Conservation (phyloP, 23 tunicate species). For the Trididemnum nubilum region DNA sequence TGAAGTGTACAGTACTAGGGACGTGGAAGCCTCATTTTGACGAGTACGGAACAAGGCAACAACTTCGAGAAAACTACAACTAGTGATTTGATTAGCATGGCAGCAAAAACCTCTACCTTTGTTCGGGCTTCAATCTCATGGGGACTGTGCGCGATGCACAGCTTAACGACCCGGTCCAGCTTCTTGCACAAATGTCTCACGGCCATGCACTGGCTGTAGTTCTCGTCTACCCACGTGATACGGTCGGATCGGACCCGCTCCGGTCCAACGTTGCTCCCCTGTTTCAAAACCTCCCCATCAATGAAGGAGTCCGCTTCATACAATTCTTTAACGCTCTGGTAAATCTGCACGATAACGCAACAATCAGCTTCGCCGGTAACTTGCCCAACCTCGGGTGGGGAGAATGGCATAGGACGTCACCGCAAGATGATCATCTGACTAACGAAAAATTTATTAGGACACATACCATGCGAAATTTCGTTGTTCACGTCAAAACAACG, state of each 20-base stretch:
- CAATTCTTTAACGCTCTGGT: background rate
- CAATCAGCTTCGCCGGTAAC: background rate
- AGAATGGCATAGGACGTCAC: background rate
- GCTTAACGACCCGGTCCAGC: conserved; percentile 53
- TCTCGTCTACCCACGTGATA: conserved; percentile 59
- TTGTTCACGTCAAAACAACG: too few relatives aligned
- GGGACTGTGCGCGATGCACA: conserved; percentile 10
- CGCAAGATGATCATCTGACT: too few relatives aligned
- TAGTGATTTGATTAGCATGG: too few relatives aligned
- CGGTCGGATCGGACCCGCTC: conserved; percentile 53
- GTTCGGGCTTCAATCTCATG: conserved; percentile 41
- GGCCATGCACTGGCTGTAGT: conserved; percentile 22
- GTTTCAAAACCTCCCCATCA: conserved; percentile 59
- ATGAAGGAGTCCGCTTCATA: conserved; percentile 15
- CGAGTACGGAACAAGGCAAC: too few relatives aligned
- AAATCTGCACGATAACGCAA: too few relatives aligned
- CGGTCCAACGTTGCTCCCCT: conserved; percentile 46
- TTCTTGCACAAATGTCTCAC: conserved; percentile 47
- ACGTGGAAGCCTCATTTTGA: too few relatives aligned
- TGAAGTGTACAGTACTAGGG: too few relatives aligned
- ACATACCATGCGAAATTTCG: too few relatives aligned
- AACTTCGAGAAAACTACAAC: too few relatives aligned
- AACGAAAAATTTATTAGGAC: too few relatives aligned
- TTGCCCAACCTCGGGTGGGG: background rate
- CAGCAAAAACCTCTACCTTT: too few relatives aligned